Percentiles rank a stretch among this genome's conserved stretches.
Evolutionary conservation across 2,113 vertebrate species (phyloP).

Genomic region (Capreolus pygargus): DNA sequence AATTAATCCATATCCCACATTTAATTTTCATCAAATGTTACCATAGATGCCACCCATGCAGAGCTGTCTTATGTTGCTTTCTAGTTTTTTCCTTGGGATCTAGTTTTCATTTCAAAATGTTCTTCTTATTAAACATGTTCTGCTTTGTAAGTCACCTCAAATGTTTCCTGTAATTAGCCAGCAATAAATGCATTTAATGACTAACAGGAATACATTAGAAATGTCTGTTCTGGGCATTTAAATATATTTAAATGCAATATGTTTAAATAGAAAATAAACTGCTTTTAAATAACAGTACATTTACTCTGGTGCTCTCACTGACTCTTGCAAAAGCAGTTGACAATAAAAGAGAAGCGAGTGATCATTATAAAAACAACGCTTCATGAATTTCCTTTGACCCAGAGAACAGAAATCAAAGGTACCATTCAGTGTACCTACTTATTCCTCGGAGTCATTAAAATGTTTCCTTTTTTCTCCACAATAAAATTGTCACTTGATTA

Average conservation of each 20-base stretch:
- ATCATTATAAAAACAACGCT: not conserved
- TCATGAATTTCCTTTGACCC: not conserved
- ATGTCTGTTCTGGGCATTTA: not conserved
- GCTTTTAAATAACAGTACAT: not conserved
- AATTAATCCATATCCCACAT: not conserved
- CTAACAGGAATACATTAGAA: not conserved
- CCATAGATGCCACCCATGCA: not conserved
- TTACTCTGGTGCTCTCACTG: not conserved
- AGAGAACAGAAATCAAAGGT: not conserved
- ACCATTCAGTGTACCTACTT: not conserved
- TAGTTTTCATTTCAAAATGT: not conserved
- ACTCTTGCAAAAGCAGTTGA: constrained; percentile 7
- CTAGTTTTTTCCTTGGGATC: not conserved
- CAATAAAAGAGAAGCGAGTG: not conserved
- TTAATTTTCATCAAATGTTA: not conserved
- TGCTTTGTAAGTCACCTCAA: not conserved
- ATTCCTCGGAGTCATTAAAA: not conserved
- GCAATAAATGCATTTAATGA: constrained; percentile 6
- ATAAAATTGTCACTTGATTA: not conserved
- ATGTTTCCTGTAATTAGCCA: not conserved
- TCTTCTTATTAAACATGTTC: not conserved
- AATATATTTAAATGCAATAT: not conserved
- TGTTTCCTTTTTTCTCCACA: not conserved
- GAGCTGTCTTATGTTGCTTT: not conserved
- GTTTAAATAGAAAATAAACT: constrained; percentile 18